Percentiles rank a stretch among this genome's conserved stretches.
phyloP scores from a whole-genome alignment of 2,797 vertebrate genomes.

The Tokudaia muenninki region DNA sequence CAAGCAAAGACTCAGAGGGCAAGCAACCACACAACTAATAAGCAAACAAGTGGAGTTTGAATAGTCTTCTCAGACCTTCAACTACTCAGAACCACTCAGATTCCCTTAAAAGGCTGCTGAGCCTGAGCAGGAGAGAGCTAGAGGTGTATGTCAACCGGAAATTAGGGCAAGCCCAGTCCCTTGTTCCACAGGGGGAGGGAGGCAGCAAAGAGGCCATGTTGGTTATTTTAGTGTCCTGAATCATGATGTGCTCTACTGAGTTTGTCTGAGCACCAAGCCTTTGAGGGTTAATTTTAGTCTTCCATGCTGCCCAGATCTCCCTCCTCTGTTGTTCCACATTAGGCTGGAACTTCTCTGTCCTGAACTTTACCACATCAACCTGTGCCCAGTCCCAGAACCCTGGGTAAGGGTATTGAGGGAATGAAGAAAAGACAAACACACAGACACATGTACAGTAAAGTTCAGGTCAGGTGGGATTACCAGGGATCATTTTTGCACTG shows the following conservation, averaged over 20 bases:
- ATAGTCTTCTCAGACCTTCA: neutral
- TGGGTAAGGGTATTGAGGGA: neutral
- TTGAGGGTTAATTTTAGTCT: neutral
- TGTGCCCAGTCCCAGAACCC: neutral
- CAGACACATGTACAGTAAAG: neutral
- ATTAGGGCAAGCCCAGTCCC: neutral
- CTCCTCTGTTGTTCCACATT: neutral
- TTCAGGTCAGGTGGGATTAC: neutral
- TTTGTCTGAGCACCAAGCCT: neutral
- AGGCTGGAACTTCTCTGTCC: neutral
- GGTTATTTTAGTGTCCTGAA: neutral
- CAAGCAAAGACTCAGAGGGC: neutral
- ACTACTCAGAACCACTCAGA: neutral
- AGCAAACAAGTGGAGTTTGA: neutral
- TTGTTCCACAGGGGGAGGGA: neutral
- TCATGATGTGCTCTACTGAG: neutral
- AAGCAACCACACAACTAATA: neutral
- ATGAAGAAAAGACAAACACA: neutral
- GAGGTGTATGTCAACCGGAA: neutral
- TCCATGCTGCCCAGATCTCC: neutral
- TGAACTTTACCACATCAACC: neutral
- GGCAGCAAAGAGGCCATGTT: neutral
- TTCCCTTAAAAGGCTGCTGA: neutral
- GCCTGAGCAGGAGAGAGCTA: neutral
- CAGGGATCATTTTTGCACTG: neutral